Evolutionary conservation across 2,797 vertebrate species (phyloP).

Genomic region (Coracias cyanogaster): DNA sequence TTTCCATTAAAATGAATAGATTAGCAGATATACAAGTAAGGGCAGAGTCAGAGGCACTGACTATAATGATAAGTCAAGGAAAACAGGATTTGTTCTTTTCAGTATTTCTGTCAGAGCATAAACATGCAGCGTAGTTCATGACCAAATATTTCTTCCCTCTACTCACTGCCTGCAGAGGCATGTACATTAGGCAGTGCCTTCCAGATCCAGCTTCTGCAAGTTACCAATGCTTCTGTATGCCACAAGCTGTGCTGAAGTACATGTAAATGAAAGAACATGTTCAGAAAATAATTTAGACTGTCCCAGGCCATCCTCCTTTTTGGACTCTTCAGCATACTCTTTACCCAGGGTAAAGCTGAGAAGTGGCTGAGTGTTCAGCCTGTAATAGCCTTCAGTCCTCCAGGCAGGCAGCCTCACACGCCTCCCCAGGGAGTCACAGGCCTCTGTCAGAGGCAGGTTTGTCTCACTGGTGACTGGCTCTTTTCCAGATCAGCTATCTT

Average conservation of each 20-base stretch:
- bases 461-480: rapidly evolving
- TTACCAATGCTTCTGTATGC: not conserved
- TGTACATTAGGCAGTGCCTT: not conserved
- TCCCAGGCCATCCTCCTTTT: not conserved
- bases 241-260: not conserved
- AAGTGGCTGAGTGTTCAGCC: not conserved
- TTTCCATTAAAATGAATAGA: slow-evolving; percentile 20
- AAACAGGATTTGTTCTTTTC: slow-evolving; percentile 21
- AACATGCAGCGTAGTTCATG: not conserved
- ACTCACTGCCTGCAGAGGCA: not conserved
- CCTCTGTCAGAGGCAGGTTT: not conserved
- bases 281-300: not conserved
- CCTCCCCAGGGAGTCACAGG: not conserved
- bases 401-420: not conserved
- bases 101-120: not conserved
- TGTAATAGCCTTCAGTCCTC: not conserved
- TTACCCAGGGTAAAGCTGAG: not conserved
- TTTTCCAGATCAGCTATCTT: not conserved
- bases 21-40: not conserved
- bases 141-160: not conserved
- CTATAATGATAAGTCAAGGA: not conserved
- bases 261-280: rapidly evolving
- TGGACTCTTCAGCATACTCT: not conserved
- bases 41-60: not conserved
- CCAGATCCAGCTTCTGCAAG: not conserved